These are phyloP conservation scores for Dysdera silvatica DNA, from an alignment of 1,140 invertebrate species.

Conservation along the genomic window DNA sequence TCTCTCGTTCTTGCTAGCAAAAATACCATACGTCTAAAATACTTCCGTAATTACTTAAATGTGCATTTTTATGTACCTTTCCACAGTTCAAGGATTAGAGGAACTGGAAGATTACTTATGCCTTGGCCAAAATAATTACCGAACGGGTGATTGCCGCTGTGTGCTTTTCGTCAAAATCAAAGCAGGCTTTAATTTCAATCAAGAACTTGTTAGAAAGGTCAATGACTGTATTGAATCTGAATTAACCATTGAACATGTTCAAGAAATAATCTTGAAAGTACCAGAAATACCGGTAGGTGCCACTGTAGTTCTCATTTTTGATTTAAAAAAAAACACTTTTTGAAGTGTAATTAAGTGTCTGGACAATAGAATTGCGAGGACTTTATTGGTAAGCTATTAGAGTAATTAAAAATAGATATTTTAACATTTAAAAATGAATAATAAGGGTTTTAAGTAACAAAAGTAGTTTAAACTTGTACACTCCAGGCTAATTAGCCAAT, in stretches of 20 bases:
- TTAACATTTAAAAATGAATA: too few relatives aligned
- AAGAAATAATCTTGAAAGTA: slow-evolving; percentile 46
- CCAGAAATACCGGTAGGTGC: slow-evolving; percentile 50
- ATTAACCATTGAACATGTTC: slow-evolving; percentile 50
- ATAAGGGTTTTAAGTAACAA: too few relatives aligned
- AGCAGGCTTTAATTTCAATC: slow-evolving; percentile 39
- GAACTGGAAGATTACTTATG: slow-evolving; percentile 10
- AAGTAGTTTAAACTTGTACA: too few relatives aligned
- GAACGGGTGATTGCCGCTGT: background rate
- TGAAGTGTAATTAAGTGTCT: too few relatives aligned
- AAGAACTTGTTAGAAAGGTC: slow-evolving; percentile 43
- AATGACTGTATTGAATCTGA: slow-evolving; percentile 44
- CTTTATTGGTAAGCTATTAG: too few relatives aligned
- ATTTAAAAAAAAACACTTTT: background rate
- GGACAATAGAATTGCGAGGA: too few relatives aligned
- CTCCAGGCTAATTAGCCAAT: too few relatives aligned
- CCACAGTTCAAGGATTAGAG: slow-evolving; percentile 1
- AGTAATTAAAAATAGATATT: too few relatives aligned
- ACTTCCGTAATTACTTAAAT: too few relatives aligned
- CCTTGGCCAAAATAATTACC: background rate
- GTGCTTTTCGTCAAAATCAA: slow-evolving; percentile 49
- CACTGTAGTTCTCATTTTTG: background rate
- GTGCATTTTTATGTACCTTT: too few relatives aligned
- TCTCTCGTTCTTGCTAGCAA: too few relatives aligned
- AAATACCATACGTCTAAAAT: too few relatives aligned